phyloP scores from a whole-genome alignment of 2,888 invertebrate species.

The Tetragonisca angustula region DNA sequence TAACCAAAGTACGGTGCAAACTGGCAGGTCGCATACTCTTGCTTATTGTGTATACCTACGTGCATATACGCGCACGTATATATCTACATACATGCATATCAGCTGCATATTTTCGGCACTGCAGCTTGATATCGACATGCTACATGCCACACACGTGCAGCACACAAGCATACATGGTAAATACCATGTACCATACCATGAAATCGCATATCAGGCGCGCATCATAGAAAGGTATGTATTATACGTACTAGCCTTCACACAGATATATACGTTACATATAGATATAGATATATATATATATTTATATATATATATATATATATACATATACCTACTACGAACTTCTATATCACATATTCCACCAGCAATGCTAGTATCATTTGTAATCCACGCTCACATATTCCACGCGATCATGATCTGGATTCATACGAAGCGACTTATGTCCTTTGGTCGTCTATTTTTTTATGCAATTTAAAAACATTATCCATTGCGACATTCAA shows the following conservation, averaged over 20 bases:
- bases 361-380: conserved; percentile 25
- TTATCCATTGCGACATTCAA: no score
- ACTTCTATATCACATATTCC: conserved; percentile 34
- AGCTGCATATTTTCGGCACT: conserved; percentile 29
- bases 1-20: conserved; percentile 18
- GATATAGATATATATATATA: background rate
- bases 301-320: background rate
- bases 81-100: conserved; percentile 6
- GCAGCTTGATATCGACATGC: conserved; percentile 43
- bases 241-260: conserved; percentile 1
- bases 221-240: background rate
- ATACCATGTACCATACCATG: conserved; percentile 23
- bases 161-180: conserved; percentile 11
- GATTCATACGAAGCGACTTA: conserved; percentile 13
- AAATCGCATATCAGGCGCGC: conserved; percentile 23
- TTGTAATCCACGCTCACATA: conserved; percentile 16
- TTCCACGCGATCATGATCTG: background rate
- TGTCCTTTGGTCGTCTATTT: background rate
- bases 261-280: conserved; percentile 1
- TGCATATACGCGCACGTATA: background rate
- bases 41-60: background rate
- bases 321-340: background rate
- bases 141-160: conserved; percentile 29
- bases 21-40: conserved; percentile 25
- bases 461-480: background rate